A percentile compares a stretch with the other conserved stretches of the same genome.
These are phyloP conservation scores for Trididemnum miniatum DNA, from an alignment of 23 tunicate species.

Conservation along the genomic window DNA sequence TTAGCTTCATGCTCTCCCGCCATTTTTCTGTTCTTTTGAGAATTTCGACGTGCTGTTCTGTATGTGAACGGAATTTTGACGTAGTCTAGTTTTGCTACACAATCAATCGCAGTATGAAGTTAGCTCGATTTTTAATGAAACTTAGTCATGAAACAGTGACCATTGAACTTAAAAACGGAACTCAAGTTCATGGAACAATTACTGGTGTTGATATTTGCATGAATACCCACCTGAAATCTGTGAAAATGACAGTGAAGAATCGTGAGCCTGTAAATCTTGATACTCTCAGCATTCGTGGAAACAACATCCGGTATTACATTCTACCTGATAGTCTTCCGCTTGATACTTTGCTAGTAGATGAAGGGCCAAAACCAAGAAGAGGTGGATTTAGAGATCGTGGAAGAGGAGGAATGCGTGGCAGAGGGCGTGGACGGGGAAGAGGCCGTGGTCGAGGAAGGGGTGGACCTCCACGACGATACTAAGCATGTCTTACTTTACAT, in stretches of 20 bases:
- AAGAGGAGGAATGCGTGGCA: constrained; percentile 51
- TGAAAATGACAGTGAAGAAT: constrained; percentile 90
- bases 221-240: constrained; percentile 93
- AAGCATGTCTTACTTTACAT: no score
- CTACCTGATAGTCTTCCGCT: constrained; percentile 83
- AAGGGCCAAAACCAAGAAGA: constrained; percentile 71
- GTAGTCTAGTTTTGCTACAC: background rate
- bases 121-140: constrained; percentile 93
- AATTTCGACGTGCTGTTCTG: background rate
- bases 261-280: constrained; percentile 87
- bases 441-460: constrained; percentile 85
- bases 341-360: constrained; percentile 92
- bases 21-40: background rate
- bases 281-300: constrained; percentile 84
- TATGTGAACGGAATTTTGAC: background rate
- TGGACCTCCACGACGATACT: constrained; percentile 71
- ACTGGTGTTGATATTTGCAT: constrained; percentile 93
- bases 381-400: constrained; percentile 89
- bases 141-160: constrained; percentile 96
- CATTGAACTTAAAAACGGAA: constrained; percentile 93
- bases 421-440: constrained; percentile 58
- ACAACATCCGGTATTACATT: constrained; percentile 85
- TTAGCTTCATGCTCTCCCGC: background rate
- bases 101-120: constrained; percentile 45
- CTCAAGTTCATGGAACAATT: constrained; percentile 89